Evolutionary conservation across 2,113 vertebrate species (phyloP).

Genomic region (Poecile atricapillus): DNA sequence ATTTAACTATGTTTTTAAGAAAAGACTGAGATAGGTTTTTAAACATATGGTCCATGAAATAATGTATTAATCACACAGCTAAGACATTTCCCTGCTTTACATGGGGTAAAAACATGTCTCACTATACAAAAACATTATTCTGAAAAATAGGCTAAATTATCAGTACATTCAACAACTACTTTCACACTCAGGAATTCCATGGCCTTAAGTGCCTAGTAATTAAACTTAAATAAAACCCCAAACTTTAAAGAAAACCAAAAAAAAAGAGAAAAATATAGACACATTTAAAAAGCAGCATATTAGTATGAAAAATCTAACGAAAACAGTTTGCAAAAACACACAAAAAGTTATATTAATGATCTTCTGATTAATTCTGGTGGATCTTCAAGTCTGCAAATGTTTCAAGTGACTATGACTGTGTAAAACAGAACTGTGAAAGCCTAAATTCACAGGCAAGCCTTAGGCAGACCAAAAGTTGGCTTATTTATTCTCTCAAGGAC

Average conservation of each 20-base stretch:
- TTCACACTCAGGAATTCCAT: neutral
- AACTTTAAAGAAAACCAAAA: neutral
- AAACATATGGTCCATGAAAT: neutral
- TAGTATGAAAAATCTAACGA: neutral
- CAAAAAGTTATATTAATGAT: neutral
- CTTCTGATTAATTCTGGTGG: neutral
- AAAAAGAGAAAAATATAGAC: neutral
- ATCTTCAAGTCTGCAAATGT: neutral
- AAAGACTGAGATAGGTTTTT: neutral
- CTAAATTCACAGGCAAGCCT: neutral
- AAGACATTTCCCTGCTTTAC: neutral
- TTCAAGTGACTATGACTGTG: neutral
- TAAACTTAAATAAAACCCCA: neutral
- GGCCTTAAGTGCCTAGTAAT: neutral
- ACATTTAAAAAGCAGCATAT: neutral
- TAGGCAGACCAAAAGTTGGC: neutral
- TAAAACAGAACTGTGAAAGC: neutral
- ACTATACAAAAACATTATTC: neutral
- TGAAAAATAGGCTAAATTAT: neutral
- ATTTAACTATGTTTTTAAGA: neutral
- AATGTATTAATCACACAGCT: neutral
- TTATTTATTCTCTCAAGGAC: conserved; percentile 9
- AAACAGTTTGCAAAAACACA: neutral
- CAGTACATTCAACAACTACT: neutral
- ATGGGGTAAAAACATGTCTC: neutral